These are phyloP conservation scores for Plectrocnemia conspersa DNA, from an alignment of 1,140 invertebrate genomes.

Conservation along the genomic window DNA sequence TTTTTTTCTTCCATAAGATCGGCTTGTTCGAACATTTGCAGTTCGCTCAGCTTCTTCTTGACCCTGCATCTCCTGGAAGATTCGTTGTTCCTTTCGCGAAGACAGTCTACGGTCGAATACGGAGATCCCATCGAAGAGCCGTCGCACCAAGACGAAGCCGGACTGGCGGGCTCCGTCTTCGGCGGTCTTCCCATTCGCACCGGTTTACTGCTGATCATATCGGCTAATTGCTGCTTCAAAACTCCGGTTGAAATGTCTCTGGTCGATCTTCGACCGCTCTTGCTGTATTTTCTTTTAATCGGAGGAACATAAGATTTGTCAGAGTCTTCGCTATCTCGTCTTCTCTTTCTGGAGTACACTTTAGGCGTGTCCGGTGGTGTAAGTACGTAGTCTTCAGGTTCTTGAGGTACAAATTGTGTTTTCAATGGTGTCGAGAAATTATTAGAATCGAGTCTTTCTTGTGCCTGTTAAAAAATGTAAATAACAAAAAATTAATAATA, in stretches of 20 bases:
- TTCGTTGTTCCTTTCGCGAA: conserved; percentile 71
- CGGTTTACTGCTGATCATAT: conserved; percentile 4
- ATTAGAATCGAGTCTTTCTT: not conserved
- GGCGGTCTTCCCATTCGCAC: conserved; percentile 23
- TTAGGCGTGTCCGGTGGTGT: conserved; percentile 32
- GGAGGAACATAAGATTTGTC: conserved; percentile 26
- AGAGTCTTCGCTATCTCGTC: conserved; percentile 26
- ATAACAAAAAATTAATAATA: not conserved
- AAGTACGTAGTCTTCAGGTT: too few relatives aligned
- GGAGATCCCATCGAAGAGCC: conserved; percentile 42
- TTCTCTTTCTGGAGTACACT: conserved; percentile 8
- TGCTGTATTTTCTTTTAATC: conserved; percentile 3
- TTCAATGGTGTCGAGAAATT: too few relatives aligned
- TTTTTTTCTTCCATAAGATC: conserved; percentile 46
- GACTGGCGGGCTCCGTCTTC: conserved; percentile 25
- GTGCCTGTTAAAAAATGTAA: conserved; percentile 1
- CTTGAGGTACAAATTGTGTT: too few relatives aligned
- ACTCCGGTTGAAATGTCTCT: too few relatives aligned
- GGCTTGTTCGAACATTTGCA: conserved; percentile 45
- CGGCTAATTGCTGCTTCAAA: not conserved
- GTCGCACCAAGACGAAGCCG: conserved; percentile 31
- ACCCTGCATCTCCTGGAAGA: conserved; percentile 66
- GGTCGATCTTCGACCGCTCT: not conserved
- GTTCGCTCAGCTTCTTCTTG: conserved; percentile 66
- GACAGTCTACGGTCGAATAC: conserved; percentile 56